phyloP scores from a whole-genome alignment of 2,888 invertebrate species.

The Nasonia oneida region DNA sequence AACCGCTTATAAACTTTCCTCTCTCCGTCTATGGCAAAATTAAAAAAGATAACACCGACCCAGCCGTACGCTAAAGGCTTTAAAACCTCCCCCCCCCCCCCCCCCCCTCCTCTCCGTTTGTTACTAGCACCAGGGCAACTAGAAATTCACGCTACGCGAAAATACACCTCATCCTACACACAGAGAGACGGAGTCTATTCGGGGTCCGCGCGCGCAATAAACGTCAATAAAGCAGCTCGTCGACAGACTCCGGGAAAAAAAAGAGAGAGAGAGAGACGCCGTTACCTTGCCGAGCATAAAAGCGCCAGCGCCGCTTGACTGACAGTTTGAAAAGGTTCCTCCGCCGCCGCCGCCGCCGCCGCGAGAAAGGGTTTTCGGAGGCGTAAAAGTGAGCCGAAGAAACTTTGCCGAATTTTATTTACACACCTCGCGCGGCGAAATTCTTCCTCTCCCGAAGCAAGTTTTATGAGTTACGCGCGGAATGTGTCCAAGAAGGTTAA shows the following conservation, averaged over 20 bases:
- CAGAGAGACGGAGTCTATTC: background rate
- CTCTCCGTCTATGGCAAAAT: background rate
- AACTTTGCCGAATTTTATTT: conserved; percentile 56
- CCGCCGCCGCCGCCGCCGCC: background rate
- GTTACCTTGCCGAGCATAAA: conserved; percentile 44
- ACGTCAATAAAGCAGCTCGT: conserved; percentile 51
- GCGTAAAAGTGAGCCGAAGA: conserved; percentile 28
- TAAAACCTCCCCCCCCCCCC: background rate
- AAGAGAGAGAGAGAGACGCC: background rate
- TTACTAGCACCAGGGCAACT: background rate
- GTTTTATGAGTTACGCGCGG: conserved; percentile 68
- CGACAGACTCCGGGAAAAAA: background rate
- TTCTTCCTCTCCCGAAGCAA: conserved; percentile 67
- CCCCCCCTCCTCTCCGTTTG: background rate
- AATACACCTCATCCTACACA: conserved; percentile 24
- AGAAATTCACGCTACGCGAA: conserved; percentile 16
- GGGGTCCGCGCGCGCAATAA: conserved; percentile 36
- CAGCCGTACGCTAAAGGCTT: conserved; percentile 7
- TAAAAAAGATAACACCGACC: background rate
- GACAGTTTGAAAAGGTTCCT: conserved; percentile 49
- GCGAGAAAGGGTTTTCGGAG: conserved; percentile 10
- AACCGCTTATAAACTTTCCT: conserved; percentile 8
- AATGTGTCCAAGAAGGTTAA: conserved; percentile 68
- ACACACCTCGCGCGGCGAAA: conserved; percentile 47
- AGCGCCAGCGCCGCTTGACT: conserved; percentile 36